Conservation (phyloP, 2,113 vertebrate species). For the Lamprotornis superbus region DNA sequence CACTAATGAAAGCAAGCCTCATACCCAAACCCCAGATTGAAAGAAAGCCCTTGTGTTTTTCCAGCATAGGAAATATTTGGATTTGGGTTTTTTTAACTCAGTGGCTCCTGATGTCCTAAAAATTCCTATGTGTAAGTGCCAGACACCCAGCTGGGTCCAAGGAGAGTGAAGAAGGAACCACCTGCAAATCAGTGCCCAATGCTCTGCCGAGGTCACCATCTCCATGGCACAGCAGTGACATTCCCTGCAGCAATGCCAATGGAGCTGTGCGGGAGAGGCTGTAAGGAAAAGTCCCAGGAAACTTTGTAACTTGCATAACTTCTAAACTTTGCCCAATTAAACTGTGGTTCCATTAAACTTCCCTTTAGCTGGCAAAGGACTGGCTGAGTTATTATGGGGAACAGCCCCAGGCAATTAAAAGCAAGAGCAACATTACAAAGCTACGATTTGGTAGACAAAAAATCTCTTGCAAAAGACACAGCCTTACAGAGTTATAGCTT, state of each 20-base stretch:
- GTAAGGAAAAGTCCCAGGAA: not conserved
- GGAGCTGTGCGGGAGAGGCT: rapidly evolving
- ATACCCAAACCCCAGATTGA: not conserved
- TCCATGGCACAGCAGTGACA: rapidly evolving
- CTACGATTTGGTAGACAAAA: conserved; percentile 2
- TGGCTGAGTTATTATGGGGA: not conserved
- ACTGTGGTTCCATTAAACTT: conserved; percentile 31
- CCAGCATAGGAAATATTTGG: not conserved
- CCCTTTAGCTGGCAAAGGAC: not conserved
- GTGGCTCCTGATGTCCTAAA: not conserved
- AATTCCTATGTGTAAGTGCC: not conserved
- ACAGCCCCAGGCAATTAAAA: conserved; percentile 38
- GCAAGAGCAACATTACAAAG: conserved; percentile 1
- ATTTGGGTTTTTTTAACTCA: not conserved
- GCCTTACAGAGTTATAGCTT: not conserved
- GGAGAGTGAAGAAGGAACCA: not conserved
- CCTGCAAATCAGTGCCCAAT: not conserved
- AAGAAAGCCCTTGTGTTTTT: not conserved
- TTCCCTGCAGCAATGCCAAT: not conserved
- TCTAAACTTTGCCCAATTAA: conserved; percentile 21
- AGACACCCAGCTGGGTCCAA: not conserved
- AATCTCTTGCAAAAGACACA: conserved; percentile 20
- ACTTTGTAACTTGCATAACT: not conserved
- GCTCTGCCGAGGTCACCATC: not conserved
- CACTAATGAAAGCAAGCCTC: not conserved